Conservation (phyloP, 1,140 invertebrate genomes). For the Diachasmimorpha longicaudata region DNA sequence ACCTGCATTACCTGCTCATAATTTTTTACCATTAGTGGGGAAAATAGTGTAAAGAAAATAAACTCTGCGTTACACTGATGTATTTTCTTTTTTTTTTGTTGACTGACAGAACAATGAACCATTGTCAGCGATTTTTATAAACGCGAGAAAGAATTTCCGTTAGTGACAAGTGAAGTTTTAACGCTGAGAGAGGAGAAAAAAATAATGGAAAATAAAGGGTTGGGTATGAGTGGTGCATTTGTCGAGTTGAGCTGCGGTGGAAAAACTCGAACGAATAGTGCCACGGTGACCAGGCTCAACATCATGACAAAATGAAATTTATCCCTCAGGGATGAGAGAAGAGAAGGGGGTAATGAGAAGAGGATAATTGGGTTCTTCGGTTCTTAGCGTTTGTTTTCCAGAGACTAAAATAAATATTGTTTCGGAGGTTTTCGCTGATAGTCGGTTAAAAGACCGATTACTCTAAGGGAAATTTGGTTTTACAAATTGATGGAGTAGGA, state of each 20-base stretch:
- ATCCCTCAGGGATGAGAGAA: background rate
- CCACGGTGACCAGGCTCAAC: background rate
- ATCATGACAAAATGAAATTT: background rate
- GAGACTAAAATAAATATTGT: too few relatives aligned
- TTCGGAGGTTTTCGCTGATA: too few relatives aligned
- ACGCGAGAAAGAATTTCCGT: conserved; percentile 6
- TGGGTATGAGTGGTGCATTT: background rate
- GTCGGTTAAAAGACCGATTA: too few relatives aligned
- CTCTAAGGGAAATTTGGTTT: too few relatives aligned
- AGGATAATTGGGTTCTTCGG: background rate
- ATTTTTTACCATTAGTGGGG: background rate
- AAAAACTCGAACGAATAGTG: background rate
- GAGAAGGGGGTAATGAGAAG: background rate
- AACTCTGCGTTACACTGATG: background rate
- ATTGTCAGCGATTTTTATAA: conserved; percentile 7
- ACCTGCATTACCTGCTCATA: background rate
- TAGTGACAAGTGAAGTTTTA: background rate
- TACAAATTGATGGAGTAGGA: too few relatives aligned
- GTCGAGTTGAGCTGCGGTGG: background rate
- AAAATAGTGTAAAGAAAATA: background rate
- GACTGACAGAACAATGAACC: background rate
- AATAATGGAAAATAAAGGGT: background rate
- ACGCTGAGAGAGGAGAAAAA: background rate
- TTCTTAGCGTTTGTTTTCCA: too few relatives aligned
- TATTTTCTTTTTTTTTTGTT: background rate